Percentiles rank a stretch among this genome's conserved stretches.
phyloP scores from a whole-genome alignment of 2,888 invertebrate species.

The Microctonus brassicae region DNA sequence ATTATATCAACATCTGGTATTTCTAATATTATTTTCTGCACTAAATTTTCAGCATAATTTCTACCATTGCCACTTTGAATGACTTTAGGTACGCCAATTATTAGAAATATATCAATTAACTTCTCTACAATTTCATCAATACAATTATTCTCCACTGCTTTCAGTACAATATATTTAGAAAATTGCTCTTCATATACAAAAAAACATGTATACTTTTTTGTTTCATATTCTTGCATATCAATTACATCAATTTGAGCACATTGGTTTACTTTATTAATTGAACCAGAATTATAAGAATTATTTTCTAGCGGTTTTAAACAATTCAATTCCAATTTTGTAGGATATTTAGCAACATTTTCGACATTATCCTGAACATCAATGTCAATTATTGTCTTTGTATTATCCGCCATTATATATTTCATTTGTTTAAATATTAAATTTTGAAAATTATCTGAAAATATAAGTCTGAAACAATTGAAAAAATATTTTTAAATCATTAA shows the following conservation, averaged over 20 bases:
- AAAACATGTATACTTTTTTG: conserved; percentile 47
- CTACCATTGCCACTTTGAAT: conserved; percentile 57
- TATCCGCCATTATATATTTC: too few species aligned
- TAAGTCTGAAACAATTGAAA: too few species aligned
- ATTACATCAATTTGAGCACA: conserved; percentile 57
- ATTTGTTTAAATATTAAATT: too few species aligned
- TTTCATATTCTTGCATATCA: conserved; percentile 49
- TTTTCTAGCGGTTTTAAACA: not conserved
- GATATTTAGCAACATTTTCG: not conserved
- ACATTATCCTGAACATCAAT: not conserved
- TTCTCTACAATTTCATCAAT: conserved; percentile 51
- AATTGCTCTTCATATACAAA: conserved; percentile 57
- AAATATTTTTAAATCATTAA: too few species aligned
- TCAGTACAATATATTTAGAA: conserved; percentile 55
- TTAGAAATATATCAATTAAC: conserved; percentile 54
- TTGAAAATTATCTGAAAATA: too few species aligned
- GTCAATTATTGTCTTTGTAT: not conserved
- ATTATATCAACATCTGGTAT: too few species aligned
- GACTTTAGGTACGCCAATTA: conserved; percentile 57
- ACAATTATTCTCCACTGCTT: conserved; percentile 47
- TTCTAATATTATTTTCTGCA: conserved; percentile 23
- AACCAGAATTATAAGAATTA: not conserved
- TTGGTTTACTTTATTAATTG: conserved; percentile 34
- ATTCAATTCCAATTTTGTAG: not conserved
- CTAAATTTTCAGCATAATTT: conserved; percentile 52